Base-by-base conservation (phyloP, 2,113 vertebrate genomes). In the Sander lucioperca region DNA sequence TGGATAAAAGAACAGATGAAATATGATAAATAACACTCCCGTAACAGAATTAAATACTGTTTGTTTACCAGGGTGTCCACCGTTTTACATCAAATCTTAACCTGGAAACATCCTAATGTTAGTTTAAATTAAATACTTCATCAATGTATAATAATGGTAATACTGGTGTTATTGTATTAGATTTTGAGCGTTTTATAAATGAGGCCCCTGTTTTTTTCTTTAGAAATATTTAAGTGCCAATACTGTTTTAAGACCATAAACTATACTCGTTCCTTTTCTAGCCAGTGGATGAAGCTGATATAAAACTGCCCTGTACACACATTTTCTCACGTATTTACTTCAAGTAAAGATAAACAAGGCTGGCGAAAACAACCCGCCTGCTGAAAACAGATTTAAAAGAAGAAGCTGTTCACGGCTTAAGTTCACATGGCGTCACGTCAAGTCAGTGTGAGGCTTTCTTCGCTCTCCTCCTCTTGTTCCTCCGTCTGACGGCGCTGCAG, bases 401-500 rank as follows among this genome's bases (percentile, higher is more conserved):
- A 18, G 57, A 33, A 6, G 33, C 33, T 33, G 33, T 33, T 2
- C 33, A 4, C 33, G 18, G 69, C 12, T 53, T 1, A 18, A 53
- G 79, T 72, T 68, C 10, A 12, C 54, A 0, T 10, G 14, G 12
- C 56, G 18, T 36, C 4, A 1, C 12, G 14, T 19, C 1, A 3
- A 53, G 67, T 92, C 87, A 92, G 53, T 84, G 72, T 6, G 45
- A 23, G 1, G 80, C 74, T 33, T 88, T 92, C 86, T 91, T 92
- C 0, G 66, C 71, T 27, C 77, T 85, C 71, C 89, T 91, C 65
- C 86, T 92, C 87, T 66, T 94, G 88, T 85, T 96, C 86, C 97
- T 94, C 84, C 95, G 96, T 83, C 97, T 95, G 84, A 97, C 64
- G 0, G 25, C 75, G 39, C 88, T 76, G 1, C 61, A 54, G 64